A percentile compares a stretch with the other conserved stretches of the same genome.
Evolutionary conservation across 1,140 invertebrate species (phyloP).

Genomic region (Papilio polytes): DNA sequence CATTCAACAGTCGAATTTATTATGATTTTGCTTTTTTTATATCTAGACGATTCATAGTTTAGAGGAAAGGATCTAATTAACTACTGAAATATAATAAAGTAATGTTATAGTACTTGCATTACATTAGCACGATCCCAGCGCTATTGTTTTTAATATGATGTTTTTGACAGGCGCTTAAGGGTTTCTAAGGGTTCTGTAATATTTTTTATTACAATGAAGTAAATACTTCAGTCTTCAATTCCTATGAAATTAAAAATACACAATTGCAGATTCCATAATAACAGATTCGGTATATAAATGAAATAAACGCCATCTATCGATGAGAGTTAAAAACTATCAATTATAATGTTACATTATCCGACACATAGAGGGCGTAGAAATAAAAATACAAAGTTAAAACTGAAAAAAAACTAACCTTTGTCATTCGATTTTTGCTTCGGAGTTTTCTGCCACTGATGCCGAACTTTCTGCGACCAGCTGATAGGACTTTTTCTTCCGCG

Average conservation of each 20-base stretch:
- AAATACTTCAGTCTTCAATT: neutral
- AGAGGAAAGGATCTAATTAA: too few relatives aligned
- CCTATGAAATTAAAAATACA: neutral
- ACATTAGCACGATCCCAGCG: neutral
- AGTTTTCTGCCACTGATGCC: conserved; percentile 79
- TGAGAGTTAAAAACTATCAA: neutral
- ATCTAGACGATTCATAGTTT: neutral
- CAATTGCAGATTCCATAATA: neutral
- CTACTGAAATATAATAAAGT: neutral
- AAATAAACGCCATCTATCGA: neutral
- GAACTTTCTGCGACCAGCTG: conserved; percentile 82
- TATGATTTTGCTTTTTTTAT: neutral
- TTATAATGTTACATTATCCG: neutral
- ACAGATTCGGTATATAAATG: neutral
- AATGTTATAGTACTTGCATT: neutral
- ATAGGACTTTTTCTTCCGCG: conserved; percentile 76
- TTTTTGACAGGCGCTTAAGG: neutral
- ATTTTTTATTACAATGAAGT: neutral
- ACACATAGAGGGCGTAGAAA: neutral
- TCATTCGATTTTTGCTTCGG: conserved; percentile 66
- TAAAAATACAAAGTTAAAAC: neutral
- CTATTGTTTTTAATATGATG: neutral
- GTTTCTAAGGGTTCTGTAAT: neutral
- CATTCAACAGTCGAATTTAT: neutral
- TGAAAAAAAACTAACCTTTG: conserved; percentile 60